Percentiles rank a stretch among this genome's conserved stretches.
These are phyloP conservation scores for Melanogrammus aeglefinus DNA, from an alignment of 2,797 vertebrate species.

Conservation along the genomic window DNA sequence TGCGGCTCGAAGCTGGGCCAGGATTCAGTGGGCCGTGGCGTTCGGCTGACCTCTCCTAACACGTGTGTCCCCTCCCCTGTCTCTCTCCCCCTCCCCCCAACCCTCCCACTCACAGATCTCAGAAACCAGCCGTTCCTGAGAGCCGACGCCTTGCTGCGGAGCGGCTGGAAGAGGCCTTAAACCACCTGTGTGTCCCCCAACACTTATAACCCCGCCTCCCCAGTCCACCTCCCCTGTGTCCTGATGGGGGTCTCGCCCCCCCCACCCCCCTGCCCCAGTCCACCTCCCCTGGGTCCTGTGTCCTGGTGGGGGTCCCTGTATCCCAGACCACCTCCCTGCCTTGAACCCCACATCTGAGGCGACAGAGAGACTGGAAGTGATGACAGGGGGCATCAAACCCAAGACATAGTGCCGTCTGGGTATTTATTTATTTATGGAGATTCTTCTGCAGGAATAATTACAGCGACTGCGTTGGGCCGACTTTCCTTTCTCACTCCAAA, in stretches of 20 bases:
- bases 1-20: not conserved
- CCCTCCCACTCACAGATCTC: slow-evolving; percentile 78
- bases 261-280: not conserved
- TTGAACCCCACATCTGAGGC: slow-evolving; percentile 51
- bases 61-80: slow-evolving; percentile 58
- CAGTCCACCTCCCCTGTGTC: slow-evolving; percentile 41
- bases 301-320: slow-evolving; percentile 20
- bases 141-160: slow-evolving; percentile 82
- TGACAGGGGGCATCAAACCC: slow-evolving; percentile 58
- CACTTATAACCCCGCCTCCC: slow-evolving; percentile 18
- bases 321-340: slow-evolving; percentile 5
- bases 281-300: slow-evolving; percentile 21
- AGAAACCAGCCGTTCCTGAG: slow-evolving; percentile 85
- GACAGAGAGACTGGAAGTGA: slow-evolving; percentile 63
- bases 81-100: slow-evolving; percentile 58
- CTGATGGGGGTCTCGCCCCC: too few species aligned
- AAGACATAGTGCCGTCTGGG: slow-evolving; percentile 51
- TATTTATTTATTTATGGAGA: slow-evolving; percentile 81
- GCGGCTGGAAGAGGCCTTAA: slow-evolving; percentile 82
- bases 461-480: slow-evolving; percentile 51
- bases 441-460: slow-evolving; percentile 55
- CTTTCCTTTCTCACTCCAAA: slow-evolving; percentile 33
- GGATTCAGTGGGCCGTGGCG: not conserved
- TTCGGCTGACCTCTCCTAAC: slow-evolving; percentile 60
- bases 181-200: slow-evolving; percentile 69